These are phyloP conservation scores for Nycticebus coucang DNA, from an alignment of 2,113 vertebrate genomes.

Conservation along the genomic window DNA sequence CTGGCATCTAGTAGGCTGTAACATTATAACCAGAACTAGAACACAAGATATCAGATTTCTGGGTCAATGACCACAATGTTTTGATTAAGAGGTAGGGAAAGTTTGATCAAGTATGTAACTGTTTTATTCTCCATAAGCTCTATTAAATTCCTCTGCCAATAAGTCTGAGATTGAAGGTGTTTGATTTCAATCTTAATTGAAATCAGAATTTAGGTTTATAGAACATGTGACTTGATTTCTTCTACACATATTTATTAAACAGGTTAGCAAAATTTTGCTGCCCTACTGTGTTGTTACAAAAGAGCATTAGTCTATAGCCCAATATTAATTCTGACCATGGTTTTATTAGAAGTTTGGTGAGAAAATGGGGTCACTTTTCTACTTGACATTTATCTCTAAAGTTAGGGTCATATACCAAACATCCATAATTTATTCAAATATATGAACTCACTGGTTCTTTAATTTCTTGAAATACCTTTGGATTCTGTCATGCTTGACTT, in stretches of 20 bases:
- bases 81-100: conserved; percentile 15
- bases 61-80: neutral
- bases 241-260: conserved; percentile 24
- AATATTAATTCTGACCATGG: neutral
- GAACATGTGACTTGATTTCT: conserved; percentile 38
- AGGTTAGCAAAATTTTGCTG: conserved; percentile 21
- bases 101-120: neutral
- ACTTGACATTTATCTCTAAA: conserved; percentile 27
- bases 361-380: conserved; percentile 33
- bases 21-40: neutral
- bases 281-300: conserved; percentile 3
- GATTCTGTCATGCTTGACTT: neutral
- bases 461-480: conserved; percentile 41
- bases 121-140: conserved; percentile 31
- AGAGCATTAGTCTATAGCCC: neutral
- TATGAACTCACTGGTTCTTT: neutral
- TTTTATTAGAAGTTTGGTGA: conserved; percentile 21
- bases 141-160: neutral
- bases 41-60: neutral
- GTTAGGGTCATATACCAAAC: neutral
- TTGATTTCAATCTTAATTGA: conserved; percentile 41
- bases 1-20: neutral
- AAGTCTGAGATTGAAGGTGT: conserved; percentile 29
- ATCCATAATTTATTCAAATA: conserved; percentile 27
- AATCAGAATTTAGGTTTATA: neutral